phyloP scores from a whole-genome alignment of 2,113 vertebrate species.

The Dipodomys merriami region DNA sequence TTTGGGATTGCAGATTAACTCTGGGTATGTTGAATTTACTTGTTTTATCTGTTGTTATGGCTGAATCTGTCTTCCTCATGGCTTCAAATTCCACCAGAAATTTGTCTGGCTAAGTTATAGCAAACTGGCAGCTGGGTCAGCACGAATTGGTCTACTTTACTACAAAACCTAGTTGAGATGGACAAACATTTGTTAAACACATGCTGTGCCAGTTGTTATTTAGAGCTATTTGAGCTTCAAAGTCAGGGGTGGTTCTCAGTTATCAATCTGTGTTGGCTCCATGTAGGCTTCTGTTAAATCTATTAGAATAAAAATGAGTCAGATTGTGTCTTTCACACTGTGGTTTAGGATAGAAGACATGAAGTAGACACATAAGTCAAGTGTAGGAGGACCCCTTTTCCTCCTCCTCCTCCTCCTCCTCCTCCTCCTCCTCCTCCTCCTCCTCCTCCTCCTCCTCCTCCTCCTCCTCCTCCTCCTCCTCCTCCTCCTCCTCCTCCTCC shows the following conservation, averaged over 20 bases:
- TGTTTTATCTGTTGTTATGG: neutral
- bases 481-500: too few relatives aligned
- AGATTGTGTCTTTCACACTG: neutral
- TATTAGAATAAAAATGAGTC: neutral
- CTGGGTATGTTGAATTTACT: neutral
- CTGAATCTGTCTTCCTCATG: neutral
- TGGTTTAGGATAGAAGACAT: neutral
- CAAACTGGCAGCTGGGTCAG: neutral
- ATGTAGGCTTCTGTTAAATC: neutral
- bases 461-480: too few relatives aligned
- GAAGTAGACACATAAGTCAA: neutral
- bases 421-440: too few relatives aligned
- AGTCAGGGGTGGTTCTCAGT: constrained; percentile 1
- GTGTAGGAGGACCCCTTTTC: neutral
- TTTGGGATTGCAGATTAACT: neutral
- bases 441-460: too few relatives aligned
- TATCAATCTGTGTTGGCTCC: neutral
- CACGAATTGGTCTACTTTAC: neutral
- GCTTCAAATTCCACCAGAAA: neutral
- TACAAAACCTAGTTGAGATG: neutral
- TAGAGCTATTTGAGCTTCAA: constrained; percentile 31
- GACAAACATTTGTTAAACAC: neutral
- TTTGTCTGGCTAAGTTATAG: neutral
- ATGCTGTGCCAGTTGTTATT: neutral
- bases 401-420: too few relatives aligned